phyloP scores from a whole-genome alignment of 2,113 vertebrate genomes.

The Cynopterus brachyotis region DNA sequence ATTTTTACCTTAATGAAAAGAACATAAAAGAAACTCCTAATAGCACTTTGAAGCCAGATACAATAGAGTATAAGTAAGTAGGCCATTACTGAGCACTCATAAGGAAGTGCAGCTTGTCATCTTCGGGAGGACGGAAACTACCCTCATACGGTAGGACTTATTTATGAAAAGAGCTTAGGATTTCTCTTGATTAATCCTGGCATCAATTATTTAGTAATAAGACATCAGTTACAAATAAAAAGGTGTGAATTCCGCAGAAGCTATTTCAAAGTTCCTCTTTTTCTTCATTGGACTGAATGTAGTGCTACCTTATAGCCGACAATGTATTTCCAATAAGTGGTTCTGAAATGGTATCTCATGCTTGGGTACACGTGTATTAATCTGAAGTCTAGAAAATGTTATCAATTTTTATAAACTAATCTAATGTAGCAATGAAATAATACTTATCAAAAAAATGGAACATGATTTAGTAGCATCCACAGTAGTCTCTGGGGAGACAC shows the following conservation, averaged over 20 bases:
- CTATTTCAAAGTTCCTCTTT: neutral
- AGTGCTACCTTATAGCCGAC: neutral
- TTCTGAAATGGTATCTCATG: neutral
- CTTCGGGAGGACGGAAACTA: constrained; percentile 17
- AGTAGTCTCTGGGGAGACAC: neutral
- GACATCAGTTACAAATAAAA: constrained; percentile 58
- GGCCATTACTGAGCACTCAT: constrained; percentile 54
- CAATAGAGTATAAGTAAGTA: constrained; percentile 56
- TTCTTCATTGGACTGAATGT: neutral
- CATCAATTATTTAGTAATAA: constrained; percentile 52
- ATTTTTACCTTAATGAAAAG: constrained; percentile 68
- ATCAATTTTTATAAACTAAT: neutral
- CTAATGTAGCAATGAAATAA: neutral
- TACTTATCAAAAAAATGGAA: neutral
- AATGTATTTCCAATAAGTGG: neutral
- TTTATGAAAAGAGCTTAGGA: constrained; percentile 58
- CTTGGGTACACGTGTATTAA: neutral
- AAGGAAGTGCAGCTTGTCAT: constrained; percentile 30
- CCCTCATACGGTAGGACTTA: neutral
- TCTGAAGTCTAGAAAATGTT: neutral
- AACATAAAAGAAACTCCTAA: constrained; percentile 65
- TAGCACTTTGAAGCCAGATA: constrained; percentile 59
- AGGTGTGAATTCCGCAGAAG: constrained; percentile 16
- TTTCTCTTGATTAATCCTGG: constrained; percentile 57
- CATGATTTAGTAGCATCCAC: neutral